A percentile compares a stretch with the other conserved stretches of the same genome.
Evolutionary conservation across 2,888 invertebrate genomes (phyloP).

Genomic region (Cantharis nigra): DNA sequence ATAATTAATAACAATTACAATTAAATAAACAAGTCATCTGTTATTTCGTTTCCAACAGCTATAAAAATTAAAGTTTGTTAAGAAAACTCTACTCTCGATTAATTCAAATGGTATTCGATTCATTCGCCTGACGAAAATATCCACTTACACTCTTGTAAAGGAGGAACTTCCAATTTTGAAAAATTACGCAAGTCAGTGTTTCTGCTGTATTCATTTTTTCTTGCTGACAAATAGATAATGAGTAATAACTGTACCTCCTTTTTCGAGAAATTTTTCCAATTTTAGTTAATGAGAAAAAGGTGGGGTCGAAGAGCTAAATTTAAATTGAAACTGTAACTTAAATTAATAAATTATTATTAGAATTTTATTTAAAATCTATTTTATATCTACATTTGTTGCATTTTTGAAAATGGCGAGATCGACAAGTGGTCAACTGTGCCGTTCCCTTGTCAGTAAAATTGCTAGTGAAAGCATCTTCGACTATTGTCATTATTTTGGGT

Average conservation of each 20-base stretch:
- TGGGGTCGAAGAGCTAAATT: background rate
- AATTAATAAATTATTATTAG: too few relatives aligned
- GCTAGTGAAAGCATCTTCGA: too few relatives aligned
- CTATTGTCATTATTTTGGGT: too few relatives aligned
- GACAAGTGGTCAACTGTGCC: too few relatives aligned
- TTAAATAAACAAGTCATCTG: background rate
- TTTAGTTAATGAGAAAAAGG: background rate
- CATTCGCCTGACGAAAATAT: background rate
- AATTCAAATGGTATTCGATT: background rate
- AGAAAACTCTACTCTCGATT: background rate
- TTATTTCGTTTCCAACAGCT: background rate
- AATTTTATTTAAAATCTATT: too few relatives aligned
- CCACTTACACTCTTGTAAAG: background rate
- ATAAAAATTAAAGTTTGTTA: background rate
- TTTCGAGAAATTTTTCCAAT: background rate
- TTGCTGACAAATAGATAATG: background rate
- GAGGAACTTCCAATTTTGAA: background rate
- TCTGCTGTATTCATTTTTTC: background rate
- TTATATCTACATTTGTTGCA: too few relatives aligned
- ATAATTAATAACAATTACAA: background rate
- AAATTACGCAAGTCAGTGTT: background rate
- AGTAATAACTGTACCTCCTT: background rate
- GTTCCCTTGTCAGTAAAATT: too few relatives aligned
- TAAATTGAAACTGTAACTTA: too few relatives aligned
- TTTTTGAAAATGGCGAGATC: too few relatives aligned